A percentile compares a stretch with the other conserved stretches of the same genome.
Evolutionary conservation across 2,797 vertebrate genomes (phyloP).

Genomic region (Denticeps clupeoides): DNA sequence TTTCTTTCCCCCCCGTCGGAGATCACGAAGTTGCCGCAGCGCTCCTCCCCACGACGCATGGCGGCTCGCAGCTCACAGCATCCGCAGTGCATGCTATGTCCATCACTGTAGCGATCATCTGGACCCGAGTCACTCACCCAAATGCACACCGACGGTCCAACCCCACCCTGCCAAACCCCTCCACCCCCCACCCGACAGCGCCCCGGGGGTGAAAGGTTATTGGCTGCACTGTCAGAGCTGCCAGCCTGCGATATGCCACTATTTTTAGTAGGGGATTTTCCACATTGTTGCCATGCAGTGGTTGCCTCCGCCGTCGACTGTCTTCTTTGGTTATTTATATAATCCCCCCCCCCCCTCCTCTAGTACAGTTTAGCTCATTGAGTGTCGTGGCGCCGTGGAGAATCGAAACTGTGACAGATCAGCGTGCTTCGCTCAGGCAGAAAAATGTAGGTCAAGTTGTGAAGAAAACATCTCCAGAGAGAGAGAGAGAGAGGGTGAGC

Average conservation of each 20-base stretch:
- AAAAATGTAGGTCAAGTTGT: conserved; percentile 45
- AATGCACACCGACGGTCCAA: conserved; percentile 9
- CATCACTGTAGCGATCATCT: no score
- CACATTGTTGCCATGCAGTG: conserved; percentile 63
- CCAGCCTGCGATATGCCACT: conserved; percentile 49
- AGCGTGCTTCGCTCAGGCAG: conserved; percentile 37
- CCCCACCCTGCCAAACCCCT: conserved; percentile 9
- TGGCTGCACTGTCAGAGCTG: conserved; percentile 48
- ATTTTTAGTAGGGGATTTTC: conserved; percentile 55
- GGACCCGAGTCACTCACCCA: conserved; percentile 28
- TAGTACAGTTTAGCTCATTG: conserved; percentile 28
- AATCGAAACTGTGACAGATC: conserved; percentile 34
- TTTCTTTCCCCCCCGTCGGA: no score
- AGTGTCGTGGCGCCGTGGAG: conserved; percentile 20
- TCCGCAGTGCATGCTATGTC: no score
- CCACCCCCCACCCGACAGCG: conserved; percentile 16
- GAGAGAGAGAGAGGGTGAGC: conserved; percentile 5
- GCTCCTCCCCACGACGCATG: no score
- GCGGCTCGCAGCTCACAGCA: no score
- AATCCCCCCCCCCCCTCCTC: conserved; percentile 3
- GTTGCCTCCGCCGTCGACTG: conserved; percentile 33
- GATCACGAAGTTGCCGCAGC: no score
- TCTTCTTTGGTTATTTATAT: conserved; percentile 18
- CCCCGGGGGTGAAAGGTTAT: conserved; percentile 58
- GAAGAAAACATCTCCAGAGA: conserved; percentile 35